phyloP scores from a whole-genome alignment of 1,140 invertebrate species.

The Drosophila sp. region DNA sequence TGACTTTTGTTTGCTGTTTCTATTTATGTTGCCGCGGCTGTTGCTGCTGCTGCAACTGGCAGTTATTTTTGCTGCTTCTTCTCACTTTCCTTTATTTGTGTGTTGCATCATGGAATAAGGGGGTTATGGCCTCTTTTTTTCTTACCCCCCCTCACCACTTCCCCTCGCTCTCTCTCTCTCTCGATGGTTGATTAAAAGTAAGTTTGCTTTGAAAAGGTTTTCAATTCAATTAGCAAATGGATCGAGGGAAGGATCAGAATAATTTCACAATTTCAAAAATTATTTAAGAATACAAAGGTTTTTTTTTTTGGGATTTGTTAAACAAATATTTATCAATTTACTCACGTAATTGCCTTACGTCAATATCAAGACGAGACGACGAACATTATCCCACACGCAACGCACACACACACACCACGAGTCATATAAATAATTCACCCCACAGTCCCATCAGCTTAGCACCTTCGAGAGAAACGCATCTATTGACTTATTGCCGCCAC shows the following conservation, averaged over 20 bases:
- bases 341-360: slow-evolving; percentile 60
- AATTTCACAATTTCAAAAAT: too few relatives aligned
- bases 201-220: not conserved
- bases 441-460: slow-evolving; percentile 32
- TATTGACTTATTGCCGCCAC: slow-evolving; percentile 76
- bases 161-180: too few relatives aligned
- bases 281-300: too few relatives aligned
- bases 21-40: slow-evolving; percentile 14
- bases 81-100: slow-evolving; percentile 53
- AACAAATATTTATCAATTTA: slow-evolving; percentile 57
- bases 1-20: slow-evolving; percentile 31
- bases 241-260: too few relatives aligned
- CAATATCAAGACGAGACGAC: slow-evolving; percentile 26
- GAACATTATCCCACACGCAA: slow-evolving; percentile 28
- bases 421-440: slow-evolving; percentile 2
- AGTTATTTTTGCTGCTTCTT: slow-evolving; percentile 50
- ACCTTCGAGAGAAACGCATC: slow-evolving; percentile 47
- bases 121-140: not conserved
- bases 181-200: not conserved
- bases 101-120: not conserved
- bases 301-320: slow-evolving; percentile 18
- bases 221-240: too few relatives aligned
- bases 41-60: slow-evolving; percentile 31
- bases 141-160: too few relatives aligned
- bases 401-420: slow-evolving; percentile 8